These are phyloP conservation scores for Octodon degus DNA, from an alignment of 2,113 vertebrate species.

Conservation along the genomic window DNA sequence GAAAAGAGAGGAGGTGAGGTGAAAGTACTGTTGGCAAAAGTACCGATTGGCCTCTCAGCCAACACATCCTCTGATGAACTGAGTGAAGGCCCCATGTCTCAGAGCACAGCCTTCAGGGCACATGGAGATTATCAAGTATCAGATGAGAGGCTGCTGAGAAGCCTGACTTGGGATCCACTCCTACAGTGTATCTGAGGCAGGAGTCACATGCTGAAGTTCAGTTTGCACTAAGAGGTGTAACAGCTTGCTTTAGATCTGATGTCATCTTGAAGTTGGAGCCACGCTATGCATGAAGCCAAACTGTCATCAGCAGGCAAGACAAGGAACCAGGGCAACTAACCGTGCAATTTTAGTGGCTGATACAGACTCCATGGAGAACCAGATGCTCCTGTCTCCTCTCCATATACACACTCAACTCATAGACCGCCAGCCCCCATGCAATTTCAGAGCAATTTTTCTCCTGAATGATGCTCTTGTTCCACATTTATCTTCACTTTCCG, in stretches of 20 bases:
- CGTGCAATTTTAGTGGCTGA: background rate
- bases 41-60: background rate
- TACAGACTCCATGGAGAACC: background rate
- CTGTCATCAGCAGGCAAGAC: background rate
- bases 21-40: background rate
- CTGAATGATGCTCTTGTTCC: background rate
- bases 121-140: background rate
- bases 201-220: background rate
- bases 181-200: background rate
- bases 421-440: background rate
- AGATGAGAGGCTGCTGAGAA: constrained; percentile 20
- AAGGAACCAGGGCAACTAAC: background rate
- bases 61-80: background rate
- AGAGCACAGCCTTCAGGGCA: background rate
- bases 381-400: background rate
- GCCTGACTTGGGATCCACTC: background rate
- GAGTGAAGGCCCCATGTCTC: background rate
- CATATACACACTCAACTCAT: background rate
- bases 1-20: background rate
- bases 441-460: background rate
- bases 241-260: background rate
- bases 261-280: background rate
- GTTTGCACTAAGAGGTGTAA: background rate
- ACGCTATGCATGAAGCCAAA: background rate
- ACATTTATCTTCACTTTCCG: background rate